Conservation (phyloP, 2,888 invertebrate species). For the Axea sp. region DNA sequence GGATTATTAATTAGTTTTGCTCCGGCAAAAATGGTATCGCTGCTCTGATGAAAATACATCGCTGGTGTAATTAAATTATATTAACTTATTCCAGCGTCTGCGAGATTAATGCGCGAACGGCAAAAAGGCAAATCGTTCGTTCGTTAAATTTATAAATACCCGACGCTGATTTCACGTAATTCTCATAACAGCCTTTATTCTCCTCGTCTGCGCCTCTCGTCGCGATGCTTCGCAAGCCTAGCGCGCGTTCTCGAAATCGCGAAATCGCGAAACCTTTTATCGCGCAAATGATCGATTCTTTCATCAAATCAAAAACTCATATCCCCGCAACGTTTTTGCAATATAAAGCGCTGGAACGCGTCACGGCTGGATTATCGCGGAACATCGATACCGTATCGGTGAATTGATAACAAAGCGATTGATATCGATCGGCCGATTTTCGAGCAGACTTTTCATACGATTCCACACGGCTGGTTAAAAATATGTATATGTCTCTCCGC, state of each 20-base stretch:
- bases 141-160: no score
- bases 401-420: constrained; percentile 17
- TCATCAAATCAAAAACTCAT: no score
- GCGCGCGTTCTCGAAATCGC: no score
- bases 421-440: constrained; percentile 32
- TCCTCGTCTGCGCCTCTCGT: no score
- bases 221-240: no score
- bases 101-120: no score
- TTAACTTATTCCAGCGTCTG: no score
- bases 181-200: no score
- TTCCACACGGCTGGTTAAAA: constrained; percentile 21
- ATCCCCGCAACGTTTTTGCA: background rate
- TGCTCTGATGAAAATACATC: constrained; percentile 1
- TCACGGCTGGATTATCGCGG: background rate
- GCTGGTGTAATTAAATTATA: constrained; percentile 2
- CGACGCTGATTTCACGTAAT: no score
- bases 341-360: background rate
- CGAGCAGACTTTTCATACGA: constrained; percentile 11
- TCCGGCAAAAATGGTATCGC: constrained; percentile 3
- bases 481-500: constrained; percentile 28
- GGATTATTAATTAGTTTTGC: constrained; percentile 11
- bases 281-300: no score
- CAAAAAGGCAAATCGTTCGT: no score
- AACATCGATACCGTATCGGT: constrained; percentile 8
- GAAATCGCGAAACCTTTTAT: no score